Base-by-base conservation (phyloP, 2,888 invertebrate species). In the Athetis lepigone region DNA sequence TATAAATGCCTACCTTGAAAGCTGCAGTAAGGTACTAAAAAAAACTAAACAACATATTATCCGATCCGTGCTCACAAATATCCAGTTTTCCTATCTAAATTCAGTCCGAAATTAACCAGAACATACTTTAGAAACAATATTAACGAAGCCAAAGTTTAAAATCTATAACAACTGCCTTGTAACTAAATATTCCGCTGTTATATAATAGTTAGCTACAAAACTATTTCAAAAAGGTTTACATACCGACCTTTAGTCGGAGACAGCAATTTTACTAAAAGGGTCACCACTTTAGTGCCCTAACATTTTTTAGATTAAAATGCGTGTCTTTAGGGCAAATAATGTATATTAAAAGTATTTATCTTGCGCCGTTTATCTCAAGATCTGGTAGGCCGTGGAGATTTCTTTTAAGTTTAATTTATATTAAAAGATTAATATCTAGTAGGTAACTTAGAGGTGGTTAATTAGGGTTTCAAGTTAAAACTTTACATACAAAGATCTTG, bases 181-280 rank as follows among this genome's bases (percentile, higher is more conserved):
- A 27, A 61, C 45, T 65, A 54, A 65, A 72, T 65, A 72, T 64
- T 51, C 33, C 46, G 52, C 65, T 65, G 45, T 40, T 64, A 52
- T 49, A 33, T 33, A 13, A 33, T 37, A 55, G 54, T 61, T 55
- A 39, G 54, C 60, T 51, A 16, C 16, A 19, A 54, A 76, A 57
- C 56, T 57, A 63, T 57, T 71, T 52, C 40, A 27, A 50, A 70
- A 50, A 63, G 56, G 36, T 70, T 70, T 45, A 55, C 75, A 51
- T 70, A 29, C 45, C 40, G 23, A 70, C 60, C 77, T 52, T 67
- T 67, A 29, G 45, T 50, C 27, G 25, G 21, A 43, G 33, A 43
- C 39, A 64, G 67, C 72, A 79, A 79, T 77, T 77, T 72, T 7
- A 62, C 59, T 79, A 72, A 79, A 76, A 79, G 77, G 79, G 77